Conservation (phyloP, 2,888 invertebrate genomes). For the Bombylius discolor region DNA sequence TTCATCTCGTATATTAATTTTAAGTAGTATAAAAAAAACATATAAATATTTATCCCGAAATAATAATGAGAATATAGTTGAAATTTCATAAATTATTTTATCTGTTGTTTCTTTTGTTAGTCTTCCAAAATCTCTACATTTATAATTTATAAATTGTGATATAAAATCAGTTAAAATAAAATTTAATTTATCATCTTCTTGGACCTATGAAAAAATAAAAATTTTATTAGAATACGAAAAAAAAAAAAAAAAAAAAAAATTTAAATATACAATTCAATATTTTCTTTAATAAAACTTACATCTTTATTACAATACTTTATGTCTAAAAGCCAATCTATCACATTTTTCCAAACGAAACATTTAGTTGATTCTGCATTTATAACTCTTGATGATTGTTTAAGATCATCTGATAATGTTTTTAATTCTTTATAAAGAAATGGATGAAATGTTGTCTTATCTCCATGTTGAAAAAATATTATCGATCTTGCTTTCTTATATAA, state of each 20-base stretch:
- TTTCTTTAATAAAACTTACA: slow-evolving; percentile 7
- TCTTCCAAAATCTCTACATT: slow-evolving; percentile 8
- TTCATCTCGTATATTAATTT: slow-evolving; percentile 8
- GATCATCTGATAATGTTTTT: slow-evolving; percentile 6
- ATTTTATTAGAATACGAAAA: neutral
- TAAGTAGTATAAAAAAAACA: slow-evolving; percentile 13
- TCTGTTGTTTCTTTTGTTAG: slow-evolving; percentile 7
- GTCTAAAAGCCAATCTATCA: slow-evolving; percentile 14
- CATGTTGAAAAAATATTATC: too few relatives aligned
- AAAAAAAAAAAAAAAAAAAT: neutral
- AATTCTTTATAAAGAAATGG: slow-evolving; percentile 13
- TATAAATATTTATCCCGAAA: slow-evolving; percentile 12
- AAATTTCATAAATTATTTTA: slow-evolving; percentile 9
- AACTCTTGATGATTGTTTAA: slow-evolving; percentile 4
- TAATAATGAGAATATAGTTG: slow-evolving; percentile 8
- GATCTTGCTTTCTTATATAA: too few relatives aligned
- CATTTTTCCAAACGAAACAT: slow-evolving; percentile 14
- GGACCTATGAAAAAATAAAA: slow-evolving; percentile 9
- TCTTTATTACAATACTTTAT: slow-evolving; percentile 13
- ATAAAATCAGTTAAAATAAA: slow-evolving; percentile 15
- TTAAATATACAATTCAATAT: neutral
- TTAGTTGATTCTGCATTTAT: slow-evolving; percentile 5
- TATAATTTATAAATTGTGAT: slow-evolving; percentile 15
- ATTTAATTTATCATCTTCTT: slow-evolving; percentile 13
- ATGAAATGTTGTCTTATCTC: neutral